A percentile compares a stretch with the other conserved stretches of the same genome.
Evolutionary conservation across 2,888 invertebrate species (phyloP).

Genomic region (Colostygia pectinataria): DNA sequence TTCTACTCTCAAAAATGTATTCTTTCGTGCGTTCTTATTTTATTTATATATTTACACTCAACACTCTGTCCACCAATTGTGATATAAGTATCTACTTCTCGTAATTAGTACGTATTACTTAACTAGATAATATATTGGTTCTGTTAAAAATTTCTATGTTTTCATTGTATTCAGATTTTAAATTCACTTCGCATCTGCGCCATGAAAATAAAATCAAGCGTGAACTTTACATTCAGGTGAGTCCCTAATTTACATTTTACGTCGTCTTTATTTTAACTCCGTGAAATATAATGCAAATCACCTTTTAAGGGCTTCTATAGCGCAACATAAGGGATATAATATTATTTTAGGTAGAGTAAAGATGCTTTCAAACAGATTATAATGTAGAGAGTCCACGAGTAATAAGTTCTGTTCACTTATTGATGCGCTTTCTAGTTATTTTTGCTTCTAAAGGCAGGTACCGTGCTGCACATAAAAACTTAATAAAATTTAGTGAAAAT

Average conservation of each 20-base stretch:
- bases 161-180: constrained; percentile 48
- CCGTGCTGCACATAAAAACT: too few relatives aligned
- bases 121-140: too few relatives aligned
- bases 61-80: too few relatives aligned
- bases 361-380: constrained; percentile 1
- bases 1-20: too few relatives aligned
- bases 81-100: too few relatives aligned
- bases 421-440: constrained; percentile 6
- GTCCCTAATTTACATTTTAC: constrained; percentile 64
- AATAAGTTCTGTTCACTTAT: background rate
- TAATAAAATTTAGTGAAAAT: too few relatives aligned
- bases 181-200: constrained; percentile 54
- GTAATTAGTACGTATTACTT: too few relatives aligned
- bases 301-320: constrained; percentile 33
- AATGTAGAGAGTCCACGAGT: background rate
- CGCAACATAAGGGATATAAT: constrained; percentile 27
- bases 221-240: constrained; percentile 64
- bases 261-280: constrained; percentile 57
- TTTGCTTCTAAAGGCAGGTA: constrained; percentile 2
- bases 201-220: constrained; percentile 70
- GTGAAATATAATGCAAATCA: constrained; percentile 63
- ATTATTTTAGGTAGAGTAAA: background rate
- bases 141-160: too few relatives aligned
- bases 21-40: too few relatives aligned
- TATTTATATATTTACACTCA: too few relatives aligned